phyloP scores from a whole-genome alignment of 2,113 vertebrate species.

The Mohoua ochrocephala region DNA sequence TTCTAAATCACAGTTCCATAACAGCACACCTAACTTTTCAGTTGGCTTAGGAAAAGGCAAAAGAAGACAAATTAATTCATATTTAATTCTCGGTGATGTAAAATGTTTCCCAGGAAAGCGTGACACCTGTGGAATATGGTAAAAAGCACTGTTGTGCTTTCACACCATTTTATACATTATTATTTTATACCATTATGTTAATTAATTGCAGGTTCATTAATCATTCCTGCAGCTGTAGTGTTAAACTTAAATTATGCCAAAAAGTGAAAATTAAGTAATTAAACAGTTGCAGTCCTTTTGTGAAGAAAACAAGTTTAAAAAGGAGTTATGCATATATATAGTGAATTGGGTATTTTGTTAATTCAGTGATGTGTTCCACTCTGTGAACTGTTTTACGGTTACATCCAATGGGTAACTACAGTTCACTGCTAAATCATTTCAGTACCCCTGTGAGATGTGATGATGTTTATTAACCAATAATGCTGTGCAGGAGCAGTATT shows the following conservation, averaged over 20 bases:
- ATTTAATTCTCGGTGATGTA: conserved; percentile 27
- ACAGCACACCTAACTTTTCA: not conserved
- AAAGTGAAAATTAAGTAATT: conserved; percentile 67
- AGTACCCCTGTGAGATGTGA: not conserved
- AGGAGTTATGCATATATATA: not conserved
- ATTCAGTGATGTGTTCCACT: not conserved
- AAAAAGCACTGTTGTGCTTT: not conserved
- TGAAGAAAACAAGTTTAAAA: conserved; percentile 52
- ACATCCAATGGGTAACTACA: not conserved
- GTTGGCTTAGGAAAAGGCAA: not conserved
- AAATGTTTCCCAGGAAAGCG: conserved; percentile 32
- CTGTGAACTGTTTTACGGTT: not conserved
- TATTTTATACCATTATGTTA: conserved; percentile 10
- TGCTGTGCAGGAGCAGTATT: not conserved
- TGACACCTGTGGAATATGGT: not conserved
- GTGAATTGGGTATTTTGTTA: conserved; percentile 16
- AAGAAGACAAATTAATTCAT: conserved; percentile 21
- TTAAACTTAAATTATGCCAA: conserved; percentile 53
- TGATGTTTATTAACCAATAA: not conserved
- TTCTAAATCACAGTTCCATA: not conserved
- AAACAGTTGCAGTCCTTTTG: conserved; percentile 54
- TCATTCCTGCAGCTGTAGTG: conserved; percentile 62
- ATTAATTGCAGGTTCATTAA: conserved; percentile 66
- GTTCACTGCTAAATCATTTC: not conserved
- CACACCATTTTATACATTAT: conserved; percentile 21